phyloP scores from a whole-genome alignment of 1,140 invertebrate species.

The Papilio xuthus region DNA sequence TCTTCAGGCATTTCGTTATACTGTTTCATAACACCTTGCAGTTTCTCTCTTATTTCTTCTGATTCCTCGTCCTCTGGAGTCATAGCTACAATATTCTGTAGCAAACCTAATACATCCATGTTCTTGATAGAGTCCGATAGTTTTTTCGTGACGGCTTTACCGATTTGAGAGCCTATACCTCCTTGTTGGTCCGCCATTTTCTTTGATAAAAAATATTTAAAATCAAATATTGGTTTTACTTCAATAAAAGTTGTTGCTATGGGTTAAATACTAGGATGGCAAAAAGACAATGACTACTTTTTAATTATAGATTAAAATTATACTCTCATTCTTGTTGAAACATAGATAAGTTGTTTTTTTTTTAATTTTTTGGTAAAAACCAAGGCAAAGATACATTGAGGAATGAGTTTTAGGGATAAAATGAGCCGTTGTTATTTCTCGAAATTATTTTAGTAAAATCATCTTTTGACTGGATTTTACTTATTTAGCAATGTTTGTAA shows the following conservation, averaged over 20 bases:
- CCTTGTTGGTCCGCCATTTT: slow-evolving; percentile 62
- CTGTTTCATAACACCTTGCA: slow-evolving; percentile 61
- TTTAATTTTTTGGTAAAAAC: too few relatives aligned
- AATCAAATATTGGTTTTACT: slow-evolving; percentile 14
- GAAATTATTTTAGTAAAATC: background rate
- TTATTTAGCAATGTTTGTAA: background rate
- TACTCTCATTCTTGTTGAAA: too few relatives aligned
- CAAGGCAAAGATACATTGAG: too few relatives aligned
- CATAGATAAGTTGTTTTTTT: too few relatives aligned
- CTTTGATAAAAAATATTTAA: slow-evolving; percentile 35
- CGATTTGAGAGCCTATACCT: slow-evolving; percentile 47
- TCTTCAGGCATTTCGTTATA: slow-evolving; percentile 66
- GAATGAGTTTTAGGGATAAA: too few relatives aligned
- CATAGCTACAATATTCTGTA: slow-evolving; percentile 57
- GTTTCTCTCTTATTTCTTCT: slow-evolving; percentile 57
- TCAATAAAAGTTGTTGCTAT: background rate
- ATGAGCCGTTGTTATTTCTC: background rate
- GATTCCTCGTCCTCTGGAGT: slow-evolving; percentile 54
- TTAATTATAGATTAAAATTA: too few relatives aligned
- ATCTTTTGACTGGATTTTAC: background rate
- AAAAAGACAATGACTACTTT: too few relatives aligned
- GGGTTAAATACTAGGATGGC: background rate
- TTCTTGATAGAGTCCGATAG: slow-evolving; percentile 60
- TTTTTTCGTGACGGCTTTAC: slow-evolving; percentile 58
- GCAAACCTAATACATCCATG: slow-evolving; percentile 53